Evolutionary conservation across 2,113 vertebrate species (phyloP).

Genomic region (Plestiodon gilberti): DNA sequence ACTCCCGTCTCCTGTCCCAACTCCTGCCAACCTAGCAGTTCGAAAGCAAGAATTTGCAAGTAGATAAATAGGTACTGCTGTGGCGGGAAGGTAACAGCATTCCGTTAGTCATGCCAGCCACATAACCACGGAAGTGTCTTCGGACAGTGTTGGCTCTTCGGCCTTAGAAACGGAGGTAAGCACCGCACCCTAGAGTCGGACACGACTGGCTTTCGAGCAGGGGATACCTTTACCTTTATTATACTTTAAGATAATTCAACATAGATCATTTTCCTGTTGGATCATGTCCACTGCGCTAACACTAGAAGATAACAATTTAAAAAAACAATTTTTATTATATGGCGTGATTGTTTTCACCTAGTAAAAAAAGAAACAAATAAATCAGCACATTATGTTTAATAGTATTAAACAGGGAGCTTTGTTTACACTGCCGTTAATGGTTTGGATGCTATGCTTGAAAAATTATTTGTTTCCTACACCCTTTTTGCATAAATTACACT

Average conservation of each 20-base stretch:
- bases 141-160: no score
- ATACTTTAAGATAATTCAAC: slow-evolving; percentile 4
- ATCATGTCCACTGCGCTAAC: not conserved
- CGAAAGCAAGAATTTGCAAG: no score
- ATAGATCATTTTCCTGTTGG: not conserved
- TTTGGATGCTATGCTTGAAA: not conserved
- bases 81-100: no score
- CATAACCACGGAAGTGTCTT: no score
- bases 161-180: no score
- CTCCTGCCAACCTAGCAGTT: no score
- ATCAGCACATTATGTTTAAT: slow-evolving; percentile 23
- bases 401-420: slow-evolving; percentile 24
- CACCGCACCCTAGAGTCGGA: no score
- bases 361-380: slow-evolving; percentile 4
- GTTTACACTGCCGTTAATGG: slow-evolving; percentile 19
- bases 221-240: no score
- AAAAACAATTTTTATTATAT: fast-evolving
- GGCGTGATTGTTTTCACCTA: slow-evolving; percentile 22
- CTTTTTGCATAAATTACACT: slow-evolving; percentile 27
- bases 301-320: not conserved
- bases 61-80: no score
- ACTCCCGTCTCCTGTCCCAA: no score
- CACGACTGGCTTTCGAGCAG: no score
- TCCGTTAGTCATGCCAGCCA: no score
- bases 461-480: not conserved